Percentiles rank a stretch among this genome's conserved stretches.
phyloP scores from a whole-genome alignment of 2,888 invertebrate genomes.

The Megaustenia siamemsis region DNA sequence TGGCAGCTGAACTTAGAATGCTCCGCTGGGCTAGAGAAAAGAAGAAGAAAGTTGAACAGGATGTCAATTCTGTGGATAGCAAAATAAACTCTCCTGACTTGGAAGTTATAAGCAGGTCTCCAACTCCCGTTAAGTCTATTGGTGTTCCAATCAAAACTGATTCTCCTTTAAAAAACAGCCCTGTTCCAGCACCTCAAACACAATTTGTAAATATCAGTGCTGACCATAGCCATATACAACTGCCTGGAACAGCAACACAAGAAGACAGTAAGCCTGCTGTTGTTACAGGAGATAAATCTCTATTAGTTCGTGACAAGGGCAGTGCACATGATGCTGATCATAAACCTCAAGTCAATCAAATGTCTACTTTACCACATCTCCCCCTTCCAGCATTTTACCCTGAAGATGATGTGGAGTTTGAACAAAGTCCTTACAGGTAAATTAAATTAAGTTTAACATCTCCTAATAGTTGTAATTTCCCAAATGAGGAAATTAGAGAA shows the following conservation, averaged over 20 bases:
- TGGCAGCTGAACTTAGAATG: slow-evolving; percentile 79
- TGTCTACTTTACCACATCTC: slow-evolving; percentile 82
- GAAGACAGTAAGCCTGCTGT: neutral
- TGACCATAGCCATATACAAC: neutral
- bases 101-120: slow-evolving; percentile 53
- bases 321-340: slow-evolving; percentile 21
- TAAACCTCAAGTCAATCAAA: slow-evolving; percentile 47
- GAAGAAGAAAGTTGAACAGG: slow-evolving; percentile 24
- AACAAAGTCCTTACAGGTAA: slow-evolving; percentile 67
- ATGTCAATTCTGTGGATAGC: slow-evolving; percentile 42
- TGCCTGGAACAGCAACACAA: neutral
- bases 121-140: slow-evolving; percentile 36
- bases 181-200: slow-evolving; percentile 10
- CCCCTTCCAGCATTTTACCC: slow-evolving; percentile 91
- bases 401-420: slow-evolving; percentile 64
- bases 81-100: slow-evolving; percentile 50
- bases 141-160: neutral
- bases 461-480: no score
- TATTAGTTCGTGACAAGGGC: slow-evolving; percentile 3
- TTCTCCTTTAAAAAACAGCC: slow-evolving; percentile 35
- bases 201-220: neutral
- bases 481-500: no score
- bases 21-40: slow-evolving; percentile 81
- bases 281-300: neutral
- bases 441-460: no score